These are phyloP conservation scores for Argyresthia albistria DNA, from an alignment of 2,888 invertebrate genomes.

Conservation along the genomic window DNA sequence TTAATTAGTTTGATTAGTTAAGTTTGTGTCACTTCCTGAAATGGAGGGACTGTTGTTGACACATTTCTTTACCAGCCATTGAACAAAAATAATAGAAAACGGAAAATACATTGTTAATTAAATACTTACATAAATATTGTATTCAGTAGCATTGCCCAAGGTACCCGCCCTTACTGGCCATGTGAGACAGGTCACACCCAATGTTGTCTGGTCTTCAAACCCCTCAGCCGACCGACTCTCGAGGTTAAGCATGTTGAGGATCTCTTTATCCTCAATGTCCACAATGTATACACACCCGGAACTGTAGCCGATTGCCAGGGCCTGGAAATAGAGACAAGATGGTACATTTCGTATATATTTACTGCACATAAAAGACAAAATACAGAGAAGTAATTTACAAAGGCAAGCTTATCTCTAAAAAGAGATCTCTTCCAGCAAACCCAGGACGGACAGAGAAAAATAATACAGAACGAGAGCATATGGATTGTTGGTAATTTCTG, in stretches of 20 bases:
- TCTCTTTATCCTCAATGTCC: constrained; percentile 89
- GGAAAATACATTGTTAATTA: too few relatives aligned
- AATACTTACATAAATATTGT: constrained; percentile 55
- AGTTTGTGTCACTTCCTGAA: too few relatives aligned
- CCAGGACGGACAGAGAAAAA: too few relatives aligned
- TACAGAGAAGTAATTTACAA: too few relatives aligned
- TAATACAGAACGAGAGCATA: too few relatives aligned
- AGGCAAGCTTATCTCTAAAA: too few relatives aligned
- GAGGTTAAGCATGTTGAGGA: constrained; percentile 75
- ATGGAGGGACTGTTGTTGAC: too few relatives aligned
- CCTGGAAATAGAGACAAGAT: constrained; percentile 44
- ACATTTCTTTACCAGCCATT: neutral
- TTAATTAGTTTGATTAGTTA: too few relatives aligned
- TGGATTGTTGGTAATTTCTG: neutral
- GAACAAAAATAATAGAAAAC: too few relatives aligned
- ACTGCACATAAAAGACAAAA: too few relatives aligned
- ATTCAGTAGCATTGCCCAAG: constrained; percentile 51
- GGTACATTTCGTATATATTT: too few relatives aligned
- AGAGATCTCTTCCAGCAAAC: too few relatives aligned
- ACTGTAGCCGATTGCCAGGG: constrained; percentile 79
- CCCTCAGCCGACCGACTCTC: constrained; percentile 49
- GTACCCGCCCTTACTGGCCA: constrained; percentile 76
- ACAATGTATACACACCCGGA: constrained; percentile 80
- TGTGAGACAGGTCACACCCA: constrained; percentile 79
- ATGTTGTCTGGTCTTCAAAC: constrained; percentile 58